Evolutionary conservation across 2,113 vertebrate species (phyloP), one percentile per base, ranked within the genome.

Genomic region (Triplophysa rosa): DNA sequence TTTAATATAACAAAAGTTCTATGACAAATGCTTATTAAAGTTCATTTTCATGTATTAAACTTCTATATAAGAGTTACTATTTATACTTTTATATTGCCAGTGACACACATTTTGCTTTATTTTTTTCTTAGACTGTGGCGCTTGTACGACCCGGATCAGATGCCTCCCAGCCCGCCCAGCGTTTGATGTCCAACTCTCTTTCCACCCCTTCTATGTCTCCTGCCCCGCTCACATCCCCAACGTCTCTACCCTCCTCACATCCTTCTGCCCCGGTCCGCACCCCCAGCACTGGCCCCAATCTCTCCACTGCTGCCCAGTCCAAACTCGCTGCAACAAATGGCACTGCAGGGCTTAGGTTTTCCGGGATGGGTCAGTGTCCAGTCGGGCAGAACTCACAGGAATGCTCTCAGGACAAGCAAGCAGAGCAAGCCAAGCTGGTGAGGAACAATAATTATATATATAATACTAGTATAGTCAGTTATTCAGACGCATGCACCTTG

Each of bases 351-450:
- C 91, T 95, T 11, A 98, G 98, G 90, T 87, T 93, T 3, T 93
- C 95, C 75, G 91, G 91, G 33, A 90, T 95, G 47, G 91, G 91
- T 82, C 97, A 97, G 88, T 94, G 83, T 81, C 68, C 84, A 6
- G 56, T 87, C 19, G 77, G 90, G 2, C 90, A 91, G 16, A 52
- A 91, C 3, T 86, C 93, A 0, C 95, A 95, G 87, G 97, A 98
- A 26, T 86, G 88, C 72, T 90, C 94, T 78, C 97, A 97, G 91
- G 98, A 99, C 79, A 99, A 95, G 78, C 92, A 97, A 86, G 93
- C 94, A 2, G 98, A 98, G 77, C 97, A 99, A 86, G 95, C 95
- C 68, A 97, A 97, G 82, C 88, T 96, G 94, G 96, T 99, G 80
- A 92, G 93, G 11, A 11, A 26, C 13, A 63, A 29, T 3, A 13